These are phyloP conservation scores for Clivina fossor DNA, from an alignment of 2,888 invertebrate species.

Conservation along the genomic window DNA sequence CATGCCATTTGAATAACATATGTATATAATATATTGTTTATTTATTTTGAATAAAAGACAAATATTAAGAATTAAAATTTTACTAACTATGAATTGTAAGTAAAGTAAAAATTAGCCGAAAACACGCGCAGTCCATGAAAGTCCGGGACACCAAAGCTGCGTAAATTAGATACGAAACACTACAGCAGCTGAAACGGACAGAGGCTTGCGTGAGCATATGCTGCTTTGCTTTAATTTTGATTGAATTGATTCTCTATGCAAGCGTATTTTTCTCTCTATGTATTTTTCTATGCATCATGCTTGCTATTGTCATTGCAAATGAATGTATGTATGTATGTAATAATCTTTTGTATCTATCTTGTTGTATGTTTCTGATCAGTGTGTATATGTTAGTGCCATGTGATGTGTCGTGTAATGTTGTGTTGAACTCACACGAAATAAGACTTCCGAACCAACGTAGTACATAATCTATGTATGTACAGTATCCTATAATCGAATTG, in stretches of 20 bases:
- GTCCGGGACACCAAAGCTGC: slow-evolving; percentile 22
- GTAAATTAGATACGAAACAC: slow-evolving; percentile 4
- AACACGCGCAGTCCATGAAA: slow-evolving; percentile 15
- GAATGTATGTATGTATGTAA: background rate
- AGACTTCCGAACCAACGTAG: no score
- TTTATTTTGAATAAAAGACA: background rate
- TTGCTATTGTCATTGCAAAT: no score
- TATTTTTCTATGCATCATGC: background rate
- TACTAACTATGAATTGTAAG: background rate
- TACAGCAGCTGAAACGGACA: slow-evolving; percentile 25
- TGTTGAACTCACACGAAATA: no score
- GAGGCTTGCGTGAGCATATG: slow-evolving; percentile 20
- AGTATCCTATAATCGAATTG: no score
- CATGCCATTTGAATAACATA: background rate
- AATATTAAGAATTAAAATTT: background rate
- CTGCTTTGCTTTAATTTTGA: slow-evolving; percentile 23
- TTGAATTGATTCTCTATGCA: background rate
- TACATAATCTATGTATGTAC: no score
- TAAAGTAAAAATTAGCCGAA: no score
- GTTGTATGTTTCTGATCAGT: background rate
- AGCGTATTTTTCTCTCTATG: background rate
- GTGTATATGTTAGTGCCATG: background rate
- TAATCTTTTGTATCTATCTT: background rate
- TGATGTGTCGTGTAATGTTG: background rate
- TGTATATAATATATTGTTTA: background rate